These are phyloP conservation scores for Ephialtes manifestator DNA, from an alignment of 2,888 invertebrate species.

Conservation along the genomic window DNA sequence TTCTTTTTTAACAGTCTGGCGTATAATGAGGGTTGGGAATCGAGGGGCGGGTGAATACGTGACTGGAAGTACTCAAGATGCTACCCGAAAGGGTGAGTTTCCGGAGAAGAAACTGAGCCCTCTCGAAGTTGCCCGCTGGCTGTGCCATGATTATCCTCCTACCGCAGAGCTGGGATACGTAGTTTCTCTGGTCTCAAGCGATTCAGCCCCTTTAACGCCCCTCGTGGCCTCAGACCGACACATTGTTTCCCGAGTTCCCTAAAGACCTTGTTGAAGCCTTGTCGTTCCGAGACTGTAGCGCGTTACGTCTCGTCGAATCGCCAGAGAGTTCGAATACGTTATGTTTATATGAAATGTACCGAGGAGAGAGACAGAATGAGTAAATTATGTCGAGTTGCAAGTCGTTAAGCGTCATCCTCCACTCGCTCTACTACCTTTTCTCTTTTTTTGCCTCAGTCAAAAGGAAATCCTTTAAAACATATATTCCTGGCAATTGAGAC, in stretches of 20 bases:
- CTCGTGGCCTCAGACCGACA: slow-evolving; percentile 38
- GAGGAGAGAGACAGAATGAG: slow-evolving; percentile 16
- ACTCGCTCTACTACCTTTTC: slow-evolving; percentile 12
- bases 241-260: slow-evolving; percentile 60
- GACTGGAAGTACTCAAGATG: slow-evolving; percentile 63
- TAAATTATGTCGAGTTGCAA: slow-evolving; percentile 43
- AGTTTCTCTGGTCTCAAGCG: slow-evolving; percentile 48
- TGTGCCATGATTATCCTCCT: slow-evolving; percentile 39
- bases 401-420: slow-evolving; percentile 27
- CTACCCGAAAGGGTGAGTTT: slow-evolving; percentile 45
- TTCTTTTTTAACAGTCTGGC: slow-evolving; percentile 35
- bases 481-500: slow-evolving; percentile 20
- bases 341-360: slow-evolving; percentile 47
- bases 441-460: slow-evolving; percentile 14
- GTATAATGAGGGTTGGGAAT: slow-evolving; percentile 67
- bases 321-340: slow-evolving; percentile 53
- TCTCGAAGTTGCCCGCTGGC: slow-evolving; percentile 50
- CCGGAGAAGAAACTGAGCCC: slow-evolving; percentile 52
- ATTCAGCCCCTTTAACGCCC: slow-evolving; percentile 53
- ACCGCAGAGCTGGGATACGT: slow-evolving; percentile 13
- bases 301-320: slow-evolving; percentile 38
- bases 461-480: slow-evolving; percentile 31
- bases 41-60: slow-evolving; percentile 63
- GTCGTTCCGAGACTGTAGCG: slow-evolving; percentile 5
- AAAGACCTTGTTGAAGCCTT: slow-evolving; percentile 37